phyloP scores from a whole-genome alignment of 2,113 vertebrate species.

The Hyla sarda region DNA sequence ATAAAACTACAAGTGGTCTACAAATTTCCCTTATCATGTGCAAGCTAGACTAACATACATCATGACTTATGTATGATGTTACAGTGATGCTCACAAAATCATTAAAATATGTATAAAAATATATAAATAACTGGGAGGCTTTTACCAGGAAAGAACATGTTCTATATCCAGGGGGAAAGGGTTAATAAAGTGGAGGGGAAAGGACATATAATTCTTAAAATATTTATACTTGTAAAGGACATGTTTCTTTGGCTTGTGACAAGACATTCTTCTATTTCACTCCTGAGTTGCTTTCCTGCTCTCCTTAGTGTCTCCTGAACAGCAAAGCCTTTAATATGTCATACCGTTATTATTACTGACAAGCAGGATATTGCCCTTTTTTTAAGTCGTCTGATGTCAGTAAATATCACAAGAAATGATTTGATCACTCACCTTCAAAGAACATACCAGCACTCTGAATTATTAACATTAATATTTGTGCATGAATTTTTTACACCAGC shows the following conservation, averaged over 20 bases:
- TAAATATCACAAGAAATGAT: conserved; percentile 56
- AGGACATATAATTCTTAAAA: conserved; percentile 45
- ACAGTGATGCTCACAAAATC: no score
- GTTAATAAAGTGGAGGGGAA: conserved; percentile 40
- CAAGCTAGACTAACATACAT: no score
- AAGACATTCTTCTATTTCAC: conserved; percentile 3
- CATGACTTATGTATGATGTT: no score
- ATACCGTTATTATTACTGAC: conserved; percentile 55
- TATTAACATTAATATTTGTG: conserved; percentile 50
- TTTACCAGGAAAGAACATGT: neutral
- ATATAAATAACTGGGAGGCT: neutral
- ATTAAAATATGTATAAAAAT: no score
- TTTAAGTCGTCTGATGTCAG: conserved; percentile 48
- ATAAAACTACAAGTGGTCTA: no score
- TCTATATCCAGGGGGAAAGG: neutral
- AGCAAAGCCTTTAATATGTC: conserved; percentile 47
- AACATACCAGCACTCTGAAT: conserved; percentile 46
- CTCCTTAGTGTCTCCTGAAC: conserved; percentile 20
- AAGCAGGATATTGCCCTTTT: conserved; percentile 53
- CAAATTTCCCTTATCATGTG: no score
- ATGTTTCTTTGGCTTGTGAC: conserved; percentile 16
- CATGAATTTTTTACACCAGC: neutral
- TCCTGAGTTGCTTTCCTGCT: conserved; percentile 39
- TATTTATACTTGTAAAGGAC: conserved; percentile 50
- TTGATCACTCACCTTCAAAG: conserved; percentile 54